Conservation (phyloP, 1,140 invertebrate genomes). For the Macrobrachium nipponense region DNA sequence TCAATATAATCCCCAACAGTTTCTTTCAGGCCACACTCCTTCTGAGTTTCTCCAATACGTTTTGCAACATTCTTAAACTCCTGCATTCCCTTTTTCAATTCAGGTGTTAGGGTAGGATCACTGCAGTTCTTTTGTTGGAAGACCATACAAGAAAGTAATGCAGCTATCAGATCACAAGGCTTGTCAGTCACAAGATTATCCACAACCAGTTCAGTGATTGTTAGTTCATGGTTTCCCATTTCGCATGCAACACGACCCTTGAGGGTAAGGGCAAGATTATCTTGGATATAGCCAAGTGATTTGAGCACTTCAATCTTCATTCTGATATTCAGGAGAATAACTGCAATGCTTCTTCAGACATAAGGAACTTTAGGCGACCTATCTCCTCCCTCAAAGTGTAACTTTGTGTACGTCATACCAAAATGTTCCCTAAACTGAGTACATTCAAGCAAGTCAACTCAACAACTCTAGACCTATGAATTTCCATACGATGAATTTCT, state of each 20-base stretch:
- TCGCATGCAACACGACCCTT: constrained; percentile 96
- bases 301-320: constrained; percentile 85
- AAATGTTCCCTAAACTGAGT: constrained; percentile 65
- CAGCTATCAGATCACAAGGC: constrained; percentile 77
- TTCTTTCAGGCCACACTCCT: constrained; percentile 71
- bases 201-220: constrained; percentile 96
- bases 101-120: constrained; percentile 72
- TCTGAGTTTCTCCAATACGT: constrained; percentile 73
- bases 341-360: constrained; percentile 87
- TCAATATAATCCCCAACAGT: constrained; percentile 73
- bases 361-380: constrained; percentile 77
- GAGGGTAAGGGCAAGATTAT: constrained; percentile 79
- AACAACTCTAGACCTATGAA: constrained; percentile 69
- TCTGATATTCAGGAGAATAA: constrained; percentile 91
- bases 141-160: constrained; percentile 89
- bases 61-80: constrained; percentile 72
- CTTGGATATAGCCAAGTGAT: constrained; percentile 78
- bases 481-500: constrained; percentile 71
- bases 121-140: constrained; percentile 84
- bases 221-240: constrained; percentile 91
- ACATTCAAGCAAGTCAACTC: constrained; percentile 67
- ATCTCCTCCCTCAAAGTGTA: constrained; percentile 77
- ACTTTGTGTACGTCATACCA: constrained; percentile 39
- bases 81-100: constrained; percentile 73
- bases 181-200: constrained; percentile 89